Conservation (phyloP, 2,113 vertebrate species). For the Progne subis region DNA sequence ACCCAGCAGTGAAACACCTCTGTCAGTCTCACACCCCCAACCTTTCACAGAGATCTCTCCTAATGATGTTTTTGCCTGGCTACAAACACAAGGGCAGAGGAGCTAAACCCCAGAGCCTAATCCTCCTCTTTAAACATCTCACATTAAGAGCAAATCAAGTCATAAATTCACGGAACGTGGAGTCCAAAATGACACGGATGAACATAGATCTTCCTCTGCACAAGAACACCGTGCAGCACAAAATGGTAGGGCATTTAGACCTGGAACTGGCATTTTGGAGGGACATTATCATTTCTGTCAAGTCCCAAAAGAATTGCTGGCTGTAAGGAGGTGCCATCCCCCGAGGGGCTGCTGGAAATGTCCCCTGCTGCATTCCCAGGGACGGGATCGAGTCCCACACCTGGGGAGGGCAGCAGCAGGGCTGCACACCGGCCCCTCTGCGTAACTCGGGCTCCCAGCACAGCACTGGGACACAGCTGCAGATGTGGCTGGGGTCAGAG, state of each 20-base stretch:
- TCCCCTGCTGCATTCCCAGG: neutral
- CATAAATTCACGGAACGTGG: fast-evolving
- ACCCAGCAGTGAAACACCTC: neutral
- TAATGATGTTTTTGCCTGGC: neutral
- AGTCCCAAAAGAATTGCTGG: neutral
- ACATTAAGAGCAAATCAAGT: neutral
- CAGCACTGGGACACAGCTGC: neutral
- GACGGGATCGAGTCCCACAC: neutral
- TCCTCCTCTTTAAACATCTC: neutral
- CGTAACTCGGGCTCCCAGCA: neutral
- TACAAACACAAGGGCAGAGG: neutral
- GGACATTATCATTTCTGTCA: fast-evolving
- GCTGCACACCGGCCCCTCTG: neutral
- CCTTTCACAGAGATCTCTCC: neutral
- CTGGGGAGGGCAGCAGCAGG: neutral
- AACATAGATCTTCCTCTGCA: neutral
- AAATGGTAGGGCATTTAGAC: too few relatives aligned
- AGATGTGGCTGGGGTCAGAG: fast-evolving
- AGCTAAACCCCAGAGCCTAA: neutral
- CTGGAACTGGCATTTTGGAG: neutral
- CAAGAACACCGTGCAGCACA: neutral
- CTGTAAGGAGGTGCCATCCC: neutral
- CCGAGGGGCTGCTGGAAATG: fast-evolving
- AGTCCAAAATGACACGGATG: fast-evolving
- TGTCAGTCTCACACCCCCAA: neutral